Conservation (phyloP, 2,113 vertebrate genomes). For the Barbus barbus region DNA sequence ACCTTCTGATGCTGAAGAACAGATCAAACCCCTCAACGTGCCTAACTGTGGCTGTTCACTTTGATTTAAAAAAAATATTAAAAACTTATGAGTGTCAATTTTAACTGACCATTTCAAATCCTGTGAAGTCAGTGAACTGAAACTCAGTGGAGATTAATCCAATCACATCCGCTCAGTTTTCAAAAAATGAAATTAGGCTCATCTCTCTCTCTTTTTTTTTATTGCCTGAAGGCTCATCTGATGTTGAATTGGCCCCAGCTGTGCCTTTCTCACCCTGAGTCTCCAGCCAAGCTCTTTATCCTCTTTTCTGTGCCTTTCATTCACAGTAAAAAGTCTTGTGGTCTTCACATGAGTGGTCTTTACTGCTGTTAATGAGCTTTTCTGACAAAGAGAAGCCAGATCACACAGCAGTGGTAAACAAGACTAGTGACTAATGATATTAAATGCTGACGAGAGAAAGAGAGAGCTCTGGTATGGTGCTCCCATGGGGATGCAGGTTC, state of each 20-base stretch:
- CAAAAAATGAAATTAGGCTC: neutral
- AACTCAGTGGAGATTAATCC: neutral
- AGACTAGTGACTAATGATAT: slow-evolving; percentile 28
- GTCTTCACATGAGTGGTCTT: slow-evolving; percentile 38
- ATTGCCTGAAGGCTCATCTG: neutral
- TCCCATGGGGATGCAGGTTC: neutral
- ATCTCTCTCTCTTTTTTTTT: neutral
- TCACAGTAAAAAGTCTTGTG: slow-evolving; percentile 17
- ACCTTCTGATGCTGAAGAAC: neutral
- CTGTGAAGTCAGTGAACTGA: too few relatives aligned
- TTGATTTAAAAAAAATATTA: slow-evolving; percentile 1
- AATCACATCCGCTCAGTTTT: neutral
- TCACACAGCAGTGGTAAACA: slow-evolving; percentile 16
- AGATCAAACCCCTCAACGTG: neutral
- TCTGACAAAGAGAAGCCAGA: slow-evolving; percentile 13
- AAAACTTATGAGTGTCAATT: neutral
- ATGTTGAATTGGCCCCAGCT: neutral
- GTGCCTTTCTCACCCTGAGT: neutral
- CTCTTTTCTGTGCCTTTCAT: slow-evolving; percentile 10
- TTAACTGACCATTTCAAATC: neutral
- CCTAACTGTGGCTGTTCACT: neutral
- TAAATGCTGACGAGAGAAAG: slow-evolving; percentile 3
- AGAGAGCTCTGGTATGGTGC: neutral
- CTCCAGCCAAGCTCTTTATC: slow-evolving; percentile 2
- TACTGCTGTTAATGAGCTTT: slow-evolving; percentile 47